Evolutionary conservation across 2,797 vertebrate genomes (phyloP).

Genomic region (Anguilla obscura): DNA sequence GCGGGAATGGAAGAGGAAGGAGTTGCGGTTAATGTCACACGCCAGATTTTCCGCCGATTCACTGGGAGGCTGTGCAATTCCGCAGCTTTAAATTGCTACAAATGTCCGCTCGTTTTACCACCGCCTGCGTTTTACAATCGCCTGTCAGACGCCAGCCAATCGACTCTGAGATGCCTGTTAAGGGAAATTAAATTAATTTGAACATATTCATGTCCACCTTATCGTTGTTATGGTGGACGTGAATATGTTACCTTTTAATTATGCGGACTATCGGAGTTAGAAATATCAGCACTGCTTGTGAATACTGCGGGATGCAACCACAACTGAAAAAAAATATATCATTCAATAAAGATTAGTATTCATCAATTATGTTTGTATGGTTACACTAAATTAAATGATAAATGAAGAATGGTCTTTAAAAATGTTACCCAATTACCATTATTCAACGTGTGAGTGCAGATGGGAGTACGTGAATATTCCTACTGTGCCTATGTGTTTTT

Average conservation of each 20-base stretch:
- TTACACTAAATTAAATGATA: not conserved
- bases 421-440: not conserved
- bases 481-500: no score
- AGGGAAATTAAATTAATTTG: not conserved
- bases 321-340: not conserved
- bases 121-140: not conserved
- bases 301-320: not conserved
- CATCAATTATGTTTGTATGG: not conserved
- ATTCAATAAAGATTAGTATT: not conserved
- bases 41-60: not conserved
- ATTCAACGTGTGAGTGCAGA: not conserved
- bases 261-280: not conserved
- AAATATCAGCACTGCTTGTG: not conserved
- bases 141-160: not conserved
- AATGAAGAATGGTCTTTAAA: not conserved
- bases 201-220: no score
- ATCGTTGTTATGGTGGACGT: not conserved
- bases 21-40: not conserved
- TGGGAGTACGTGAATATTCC: not conserved
- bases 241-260: not conserved
- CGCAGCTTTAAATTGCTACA: not conserved
- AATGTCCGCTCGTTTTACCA: not conserved
- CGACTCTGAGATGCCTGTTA: not conserved
- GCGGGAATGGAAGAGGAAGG: not conserved
- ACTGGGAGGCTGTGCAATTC: not conserved